Percentiles rank a stretch among this genome's conserved stretches.
These are phyloP conservation scores for Gymnogyps californianus DNA, from an alignment of 2,113 vertebrate species.

Conservation along the genomic window DNA sequence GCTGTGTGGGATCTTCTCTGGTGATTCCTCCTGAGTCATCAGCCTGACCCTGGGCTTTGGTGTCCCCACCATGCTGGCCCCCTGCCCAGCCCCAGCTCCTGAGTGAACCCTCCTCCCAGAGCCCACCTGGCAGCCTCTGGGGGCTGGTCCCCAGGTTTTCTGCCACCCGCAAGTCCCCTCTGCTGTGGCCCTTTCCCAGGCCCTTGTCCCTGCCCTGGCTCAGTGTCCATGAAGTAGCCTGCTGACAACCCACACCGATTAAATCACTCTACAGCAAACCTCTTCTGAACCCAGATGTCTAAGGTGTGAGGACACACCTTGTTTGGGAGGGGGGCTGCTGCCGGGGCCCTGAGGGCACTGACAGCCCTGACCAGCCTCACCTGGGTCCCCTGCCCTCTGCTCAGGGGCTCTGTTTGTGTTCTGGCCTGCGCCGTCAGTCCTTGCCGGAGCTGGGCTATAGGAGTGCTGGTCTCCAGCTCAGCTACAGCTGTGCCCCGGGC, in stretches of 20 bases:
- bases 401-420: background rate
- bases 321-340: background rate
- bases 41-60: background rate
- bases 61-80: background rate
- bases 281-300: background rate
- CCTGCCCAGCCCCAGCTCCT: background rate
- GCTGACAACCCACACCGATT: background rate
- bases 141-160: background rate
- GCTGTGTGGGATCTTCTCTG: background rate
- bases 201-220: background rate
- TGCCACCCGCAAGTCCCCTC: background rate
- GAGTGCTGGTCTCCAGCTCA: background rate
- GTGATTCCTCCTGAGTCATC: background rate
- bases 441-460: background rate
- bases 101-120: background rate
- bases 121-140: background rate
- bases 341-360: background rate
- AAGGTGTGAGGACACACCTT: background rate
- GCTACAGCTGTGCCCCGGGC: rapidly evolving
- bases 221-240: background rate
- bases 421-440: background rate
- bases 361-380: background rate
- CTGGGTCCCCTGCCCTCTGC: background rate
- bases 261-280: background rate
- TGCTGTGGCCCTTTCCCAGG: background rate